Percentiles rank a stretch among this genome's conserved stretches.
Evolutionary conservation across 2,797 vertebrate genomes (phyloP).

Genomic region (Esox masquinongy): DNA sequence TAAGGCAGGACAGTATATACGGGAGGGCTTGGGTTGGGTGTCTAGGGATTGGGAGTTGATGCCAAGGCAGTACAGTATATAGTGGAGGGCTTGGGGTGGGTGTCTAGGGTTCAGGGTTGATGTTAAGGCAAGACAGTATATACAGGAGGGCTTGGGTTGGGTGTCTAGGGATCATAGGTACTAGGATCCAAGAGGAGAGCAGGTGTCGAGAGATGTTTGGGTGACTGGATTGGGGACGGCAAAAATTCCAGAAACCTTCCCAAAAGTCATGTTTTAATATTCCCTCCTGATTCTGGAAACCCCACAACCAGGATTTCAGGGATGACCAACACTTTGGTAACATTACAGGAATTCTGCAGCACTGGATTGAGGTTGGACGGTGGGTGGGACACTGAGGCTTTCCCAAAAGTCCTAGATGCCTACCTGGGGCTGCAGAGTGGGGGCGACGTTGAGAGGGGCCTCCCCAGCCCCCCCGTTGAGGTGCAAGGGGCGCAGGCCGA

Average conservation of each 20-base stretch:
- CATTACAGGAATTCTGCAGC: too few species aligned
- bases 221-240: neutral
- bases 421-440: conserved; percentile 83
- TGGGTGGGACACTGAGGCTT: conserved; percentile 52
- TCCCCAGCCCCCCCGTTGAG: conserved; percentile 74
- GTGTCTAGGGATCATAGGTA: conserved; percentile 37
- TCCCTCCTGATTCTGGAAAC: too few species aligned
- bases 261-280: too few species aligned
- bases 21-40: too few species aligned
- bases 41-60: conserved; percentile 1
- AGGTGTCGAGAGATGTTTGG: neutral
- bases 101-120: conserved; percentile 36
- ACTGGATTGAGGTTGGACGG: conserved; percentile 31
- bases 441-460: conserved; percentile 68
- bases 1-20: conserved; percentile 10
- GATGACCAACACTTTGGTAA: too few species aligned
- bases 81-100: conserved; percentile 4
- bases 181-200: neutral
- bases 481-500: conserved; percentile 70
- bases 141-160: conserved; percentile 1
- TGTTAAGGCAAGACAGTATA: conserved; percentile 18
- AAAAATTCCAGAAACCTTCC: neutral
- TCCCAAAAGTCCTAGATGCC: conserved; percentile 64
- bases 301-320: too few species aligned
- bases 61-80: too few species aligned